Evolutionary conservation across 1,140 invertebrate genomes (phyloP), one percentile per base, ranked within the genome.

Genomic region (Ostrea edulis): DNA sequence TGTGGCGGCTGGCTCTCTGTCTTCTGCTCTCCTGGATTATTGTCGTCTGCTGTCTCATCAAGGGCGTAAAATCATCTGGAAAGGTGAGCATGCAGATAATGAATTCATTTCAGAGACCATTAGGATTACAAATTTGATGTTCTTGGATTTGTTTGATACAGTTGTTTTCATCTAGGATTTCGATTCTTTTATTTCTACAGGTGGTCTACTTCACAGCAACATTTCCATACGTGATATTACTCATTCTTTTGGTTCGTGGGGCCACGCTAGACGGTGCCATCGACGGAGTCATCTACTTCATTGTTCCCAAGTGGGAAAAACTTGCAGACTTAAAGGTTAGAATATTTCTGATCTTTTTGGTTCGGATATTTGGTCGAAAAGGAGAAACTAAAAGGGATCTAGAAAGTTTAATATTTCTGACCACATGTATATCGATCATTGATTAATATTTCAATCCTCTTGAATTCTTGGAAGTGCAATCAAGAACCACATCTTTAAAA

Each of bases 201-300:
- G 98, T 99, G 65, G 98, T 99, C 14, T 99, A 98, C 98, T 99
- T 99, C 94, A 99, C 99, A 3, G 98, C 99, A 14, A 96, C 97
- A 0, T 98, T 98, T 92, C 97, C 97, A 0, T 98, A 98, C 93
- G 96, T 98, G 11, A 97, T 98, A 77, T 93, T 98, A 89, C 96
- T 97, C 35, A 97, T 97, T 92, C 95, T 98, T 62, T 97, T 98
- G 90, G 96, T 97, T 52, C 96, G 97, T 7, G 97, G 97, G 4
- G 96, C 97, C 3, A 97, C 97, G 9, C 95, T 98, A 25, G 97
- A 97, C 0, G 97, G 97, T 8, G 97, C 97, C 52, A 95, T 96
- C 0, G 96, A 97, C 84, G 97, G 97, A 0, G 97, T 98, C 86
- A 93, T 97, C 8, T 98, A 97, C 93, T 94, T 93, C 85, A 91